Conservation (phyloP, 2,113 vertebrate genomes). For the Lepidothrix coronata region DNA sequence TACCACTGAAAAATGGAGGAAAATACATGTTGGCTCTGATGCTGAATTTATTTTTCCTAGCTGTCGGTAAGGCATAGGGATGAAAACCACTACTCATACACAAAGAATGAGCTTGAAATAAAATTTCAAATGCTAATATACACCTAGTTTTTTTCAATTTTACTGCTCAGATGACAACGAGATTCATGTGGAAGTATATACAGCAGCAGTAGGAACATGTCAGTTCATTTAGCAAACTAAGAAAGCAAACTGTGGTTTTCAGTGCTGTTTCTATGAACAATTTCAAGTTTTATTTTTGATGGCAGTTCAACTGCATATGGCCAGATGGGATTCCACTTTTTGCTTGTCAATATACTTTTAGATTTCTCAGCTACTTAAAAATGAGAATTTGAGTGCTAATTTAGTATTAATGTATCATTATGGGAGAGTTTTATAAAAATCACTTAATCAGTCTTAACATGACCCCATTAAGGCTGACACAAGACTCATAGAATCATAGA, state of each 20-base stretch:
- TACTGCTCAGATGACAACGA: background rate
- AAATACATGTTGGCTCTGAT: background rate
- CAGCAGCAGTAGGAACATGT: background rate
- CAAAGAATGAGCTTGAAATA: background rate
- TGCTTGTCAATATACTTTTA: background rate
- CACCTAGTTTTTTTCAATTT: background rate
- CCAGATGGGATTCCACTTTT: background rate
- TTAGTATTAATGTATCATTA: background rate
- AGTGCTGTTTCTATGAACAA: background rate
- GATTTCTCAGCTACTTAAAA: background rate
- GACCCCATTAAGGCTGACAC: background rate
- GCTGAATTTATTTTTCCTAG: background rate
- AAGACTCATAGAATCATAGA: background rate
- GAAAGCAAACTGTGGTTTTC: background rate
- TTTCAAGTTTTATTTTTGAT: background rate
- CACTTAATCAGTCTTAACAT: background rate
- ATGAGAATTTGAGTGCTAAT: background rate
- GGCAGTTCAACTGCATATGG: background rate
- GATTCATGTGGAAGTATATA: background rate
- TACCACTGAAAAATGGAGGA: background rate
- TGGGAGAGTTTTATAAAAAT: background rate
- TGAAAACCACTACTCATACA: background rate
- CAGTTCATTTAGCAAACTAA: background rate
- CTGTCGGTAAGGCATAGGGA: background rate
- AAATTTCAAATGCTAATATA: background rate